phyloP scores from a whole-genome alignment of 2,113 vertebrate species.

The Anseranas semipalmata region DNA sequence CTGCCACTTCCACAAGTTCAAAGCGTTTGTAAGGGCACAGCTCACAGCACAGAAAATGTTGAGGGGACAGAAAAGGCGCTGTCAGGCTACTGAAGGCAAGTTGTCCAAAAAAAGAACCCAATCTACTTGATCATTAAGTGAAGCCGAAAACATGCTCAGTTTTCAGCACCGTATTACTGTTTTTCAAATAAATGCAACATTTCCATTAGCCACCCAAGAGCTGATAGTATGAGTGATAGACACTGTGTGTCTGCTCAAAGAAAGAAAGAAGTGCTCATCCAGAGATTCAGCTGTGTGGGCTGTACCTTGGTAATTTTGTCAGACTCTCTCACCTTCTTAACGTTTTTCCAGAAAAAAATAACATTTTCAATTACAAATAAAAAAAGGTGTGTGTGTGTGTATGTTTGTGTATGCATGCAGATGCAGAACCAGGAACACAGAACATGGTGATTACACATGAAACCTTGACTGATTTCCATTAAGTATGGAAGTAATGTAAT shows the following conservation, averaged over 20 bases:
- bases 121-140: background rate
- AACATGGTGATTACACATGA: background rate
- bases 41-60: slow-evolving; percentile 17
- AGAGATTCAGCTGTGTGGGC: background rate
- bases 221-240: background rate
- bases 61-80: slow-evolving; percentile 3
- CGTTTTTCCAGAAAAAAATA: background rate
- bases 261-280: background rate
- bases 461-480: background rate
- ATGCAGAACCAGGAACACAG: background rate
- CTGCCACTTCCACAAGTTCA: slow-evolving; percentile 73
- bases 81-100: background rate
- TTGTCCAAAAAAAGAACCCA: background rate
- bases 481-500: background rate
- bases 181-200: background rate
- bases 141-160: background rate
- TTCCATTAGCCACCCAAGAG: background rate
- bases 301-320: background rate
- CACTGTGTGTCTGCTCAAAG: background rate
- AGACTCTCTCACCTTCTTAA: background rate
- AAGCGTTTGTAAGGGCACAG: slow-evolving; percentile 49
- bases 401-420: background rate
- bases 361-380: background rate
- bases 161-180: background rate
- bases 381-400: background rate